A percentile compares a stretch with the other conserved stretches of the same genome.
phyloP scores from a whole-genome alignment of 2,113 vertebrate species.

The Andinoacara biseriatus region DNA sequence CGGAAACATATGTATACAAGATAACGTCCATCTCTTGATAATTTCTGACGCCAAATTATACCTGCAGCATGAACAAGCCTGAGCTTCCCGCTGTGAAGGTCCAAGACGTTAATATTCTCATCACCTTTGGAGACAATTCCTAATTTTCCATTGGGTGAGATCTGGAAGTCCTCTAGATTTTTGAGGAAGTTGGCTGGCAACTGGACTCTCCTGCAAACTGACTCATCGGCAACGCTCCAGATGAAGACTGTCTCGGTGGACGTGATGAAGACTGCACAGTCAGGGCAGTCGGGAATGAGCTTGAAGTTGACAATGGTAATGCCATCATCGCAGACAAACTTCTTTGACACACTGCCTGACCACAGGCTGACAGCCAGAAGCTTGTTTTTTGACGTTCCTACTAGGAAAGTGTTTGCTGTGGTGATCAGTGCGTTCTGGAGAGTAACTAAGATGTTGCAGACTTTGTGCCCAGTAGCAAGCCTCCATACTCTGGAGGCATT shows the following conservation, averaged over 20 bases:
- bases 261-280: constrained; percentile 93
- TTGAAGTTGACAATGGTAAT: constrained; percentile 94
- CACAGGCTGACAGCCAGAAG: constrained; percentile 96
- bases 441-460: constrained; percentile 97
- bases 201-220: constrained; percentile 92
- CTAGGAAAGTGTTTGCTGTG: constrained; percentile 95
- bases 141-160: constrained; percentile 96
- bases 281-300: constrained; percentile 95
- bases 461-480: constrained; percentile 93
- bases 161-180: constrained; percentile 95
- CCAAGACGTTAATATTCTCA: constrained; percentile 95
- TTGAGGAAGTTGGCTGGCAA: constrained; percentile 93
- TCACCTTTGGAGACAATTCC: constrained; percentile 95
- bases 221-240: constrained; percentile 97
- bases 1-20: constrained; percentile 96
- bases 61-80: constrained; percentile 92
- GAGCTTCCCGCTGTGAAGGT: constrained; percentile 94
- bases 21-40: constrained; percentile 95
- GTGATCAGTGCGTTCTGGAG: constrained; percentile 97
- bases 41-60: constrained; percentile 92
- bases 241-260: constrained; percentile 94
- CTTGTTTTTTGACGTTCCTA: constrained; percentile 95
- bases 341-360: constrained; percentile 98
- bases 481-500: constrained; percentile 97
- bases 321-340: constrained; percentile 95